Conservation (phyloP, 2,888 invertebrate species). For the Acleris laterana region DNA sequence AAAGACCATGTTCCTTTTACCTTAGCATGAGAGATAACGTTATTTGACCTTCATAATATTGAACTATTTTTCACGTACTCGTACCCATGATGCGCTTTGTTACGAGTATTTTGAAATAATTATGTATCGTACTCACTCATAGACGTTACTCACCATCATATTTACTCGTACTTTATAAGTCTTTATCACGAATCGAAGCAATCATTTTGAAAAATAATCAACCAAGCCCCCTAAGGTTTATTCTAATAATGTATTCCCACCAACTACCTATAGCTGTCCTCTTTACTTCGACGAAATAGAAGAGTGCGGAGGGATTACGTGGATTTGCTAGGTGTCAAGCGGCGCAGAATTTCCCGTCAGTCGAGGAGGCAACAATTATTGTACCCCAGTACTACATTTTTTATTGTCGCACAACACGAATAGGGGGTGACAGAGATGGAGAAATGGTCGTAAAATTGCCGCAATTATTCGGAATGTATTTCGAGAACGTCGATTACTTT, state of each 20-base stretch:
- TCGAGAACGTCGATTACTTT: conserved; percentile 34
- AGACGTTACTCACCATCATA: conserved; percentile 36
- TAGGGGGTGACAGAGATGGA: conserved; percentile 32
- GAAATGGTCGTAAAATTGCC: conserved; percentile 35
- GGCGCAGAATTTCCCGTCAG: conserved; percentile 5
- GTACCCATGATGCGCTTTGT: too few relatives aligned
- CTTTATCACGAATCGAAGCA: conserved; percentile 38
- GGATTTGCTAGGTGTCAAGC: conserved; percentile 18
- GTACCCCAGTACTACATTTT: conserved; percentile 25
- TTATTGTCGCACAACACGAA: conserved; percentile 34
- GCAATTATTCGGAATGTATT: conserved; percentile 35
- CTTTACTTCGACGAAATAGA: conserved; percentile 4
- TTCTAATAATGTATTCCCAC: background rate
- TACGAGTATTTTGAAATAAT: conserved; percentile 15
- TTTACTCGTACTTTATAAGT: conserved; percentile 31
- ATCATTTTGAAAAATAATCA: conserved; percentile 42
- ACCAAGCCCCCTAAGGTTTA: conserved; percentile 3
- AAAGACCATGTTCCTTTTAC: too few relatives aligned
- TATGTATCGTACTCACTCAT: conserved; percentile 27
- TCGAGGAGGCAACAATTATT: conserved; percentile 30
- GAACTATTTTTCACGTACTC: too few relatives aligned
- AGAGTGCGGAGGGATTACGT: conserved; percentile 5
- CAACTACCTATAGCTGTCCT: conserved; percentile 7
- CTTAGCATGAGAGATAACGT: too few relatives aligned
- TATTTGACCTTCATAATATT: too few relatives aligned